Evolutionary conservation across 2,113 vertebrate species (phyloP).

Genomic region (Coracopsis vasa): DNA sequence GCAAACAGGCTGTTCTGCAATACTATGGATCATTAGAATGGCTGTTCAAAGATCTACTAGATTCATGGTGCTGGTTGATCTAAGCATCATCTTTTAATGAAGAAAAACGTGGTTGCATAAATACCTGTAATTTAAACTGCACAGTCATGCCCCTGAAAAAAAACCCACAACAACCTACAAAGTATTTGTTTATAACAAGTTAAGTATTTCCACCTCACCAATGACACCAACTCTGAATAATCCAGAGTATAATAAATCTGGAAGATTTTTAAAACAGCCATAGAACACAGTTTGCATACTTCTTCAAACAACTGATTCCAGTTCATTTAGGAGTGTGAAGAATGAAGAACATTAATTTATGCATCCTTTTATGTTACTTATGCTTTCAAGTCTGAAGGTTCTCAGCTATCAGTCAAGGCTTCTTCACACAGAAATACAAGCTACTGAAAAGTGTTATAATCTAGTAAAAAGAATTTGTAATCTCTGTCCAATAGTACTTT

Average conservation of each 20-base stretch:
- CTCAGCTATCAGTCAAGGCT: not conserved
- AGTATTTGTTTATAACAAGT: not conserved
- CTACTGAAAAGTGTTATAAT: not conserved
- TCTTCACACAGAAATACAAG: not conserved
- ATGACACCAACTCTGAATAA: not conserved
- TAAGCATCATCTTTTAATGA: not conserved
- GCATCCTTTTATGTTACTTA: not conserved
- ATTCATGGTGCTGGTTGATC: not conserved
- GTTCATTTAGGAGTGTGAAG: not conserved
- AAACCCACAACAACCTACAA: not conserved
- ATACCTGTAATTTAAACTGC: not conserved
- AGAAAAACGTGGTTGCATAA: not conserved
- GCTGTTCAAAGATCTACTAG: not conserved
- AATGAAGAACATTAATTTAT: not conserved
- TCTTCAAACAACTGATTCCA: not conserved
- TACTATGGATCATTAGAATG: not conserved
- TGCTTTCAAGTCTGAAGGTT: not conserved
- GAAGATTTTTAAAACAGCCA: not conserved
- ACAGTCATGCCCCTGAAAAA: not conserved
- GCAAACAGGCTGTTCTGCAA: not conserved
- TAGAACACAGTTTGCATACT: not conserved
- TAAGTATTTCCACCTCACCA: not conserved
- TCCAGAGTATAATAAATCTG: not conserved
- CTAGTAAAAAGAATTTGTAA: not conserved
- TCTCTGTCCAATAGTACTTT: not conserved